Evolutionary conservation across 2,797 vertebrate genomes (phyloP).

Genomic region (Melanotaenia boesemani): DNA sequence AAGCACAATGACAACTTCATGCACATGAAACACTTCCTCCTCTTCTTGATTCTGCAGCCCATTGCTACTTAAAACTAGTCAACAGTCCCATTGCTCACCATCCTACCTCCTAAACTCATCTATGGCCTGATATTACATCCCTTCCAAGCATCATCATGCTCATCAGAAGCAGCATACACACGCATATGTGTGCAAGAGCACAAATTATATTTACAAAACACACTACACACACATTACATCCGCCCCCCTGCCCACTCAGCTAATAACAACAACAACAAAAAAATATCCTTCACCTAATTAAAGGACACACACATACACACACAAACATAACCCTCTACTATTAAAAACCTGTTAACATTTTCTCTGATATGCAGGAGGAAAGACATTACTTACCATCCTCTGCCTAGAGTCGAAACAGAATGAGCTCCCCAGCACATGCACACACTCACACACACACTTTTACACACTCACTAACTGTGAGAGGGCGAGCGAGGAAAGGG

Average conservation of each 20-base stretch:
- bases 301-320: conserved; percentile 26
- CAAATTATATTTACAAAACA: conserved; percentile 48
- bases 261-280: conserved; percentile 70
- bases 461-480: conserved; percentile 67
- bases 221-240: conserved; percentile 37
- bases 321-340: conserved; percentile 31
- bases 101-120: conserved; percentile 32
- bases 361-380: conserved; percentile 70
- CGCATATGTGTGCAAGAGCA: conserved; percentile 31
- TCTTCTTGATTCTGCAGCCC: conserved; percentile 42
- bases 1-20: conserved; percentile 30
- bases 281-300: conserved; percentile 49
- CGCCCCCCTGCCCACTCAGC: conserved; percentile 41
- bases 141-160: conserved; percentile 48
- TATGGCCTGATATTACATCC: conserved; percentile 44
- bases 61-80: conserved; percentile 37
- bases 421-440: conserved; percentile 75
- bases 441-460: conserved; percentile 61
- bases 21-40: conserved; percentile 31
- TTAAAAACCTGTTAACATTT: conserved; percentile 60
- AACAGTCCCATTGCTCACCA: conserved; percentile 36
- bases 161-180: conserved; percentile 42
- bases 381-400: conserved; percentile 84
- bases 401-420: conserved; percentile 80
- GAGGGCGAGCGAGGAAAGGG: conserved; percentile 49